These are phyloP conservation scores for Illadopsis cleaveri DNA, from an alignment of 2,113 vertebrate species.

Conservation along the genomic window DNA sequence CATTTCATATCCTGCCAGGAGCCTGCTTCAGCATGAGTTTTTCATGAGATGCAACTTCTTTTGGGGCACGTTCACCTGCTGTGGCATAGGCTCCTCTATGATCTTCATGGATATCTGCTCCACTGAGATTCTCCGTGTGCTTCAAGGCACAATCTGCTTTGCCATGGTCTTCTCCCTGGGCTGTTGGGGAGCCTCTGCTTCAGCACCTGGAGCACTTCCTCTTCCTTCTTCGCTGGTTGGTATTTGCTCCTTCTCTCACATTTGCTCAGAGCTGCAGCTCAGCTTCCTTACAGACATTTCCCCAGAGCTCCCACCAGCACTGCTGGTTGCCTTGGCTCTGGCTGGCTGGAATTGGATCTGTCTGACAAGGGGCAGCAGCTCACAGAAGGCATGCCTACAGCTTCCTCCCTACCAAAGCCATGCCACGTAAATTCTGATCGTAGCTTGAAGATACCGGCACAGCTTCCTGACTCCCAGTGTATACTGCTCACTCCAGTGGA, in stretches of 20 bases:
- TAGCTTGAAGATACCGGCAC: background rate
- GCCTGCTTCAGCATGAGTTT: accelerated
- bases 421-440: background rate
- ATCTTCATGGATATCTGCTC: background rate
- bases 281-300: background rate
- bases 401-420: background rate
- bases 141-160: background rate
- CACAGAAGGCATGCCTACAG: background rate
- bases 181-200: background rate
- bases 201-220: background rate
- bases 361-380: background rate
- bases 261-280: background rate
- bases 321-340: background rate
- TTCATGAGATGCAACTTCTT: background rate
- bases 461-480: background rate
- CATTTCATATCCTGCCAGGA: background rate
- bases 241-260: background rate
- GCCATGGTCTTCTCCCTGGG: background rate
- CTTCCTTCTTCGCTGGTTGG: background rate
- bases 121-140: background rate
- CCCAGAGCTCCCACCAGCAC: background rate
- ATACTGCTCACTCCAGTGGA: background rate
- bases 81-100: background rate
- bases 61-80: background rate
- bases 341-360: background rate